Evolutionary conservation across 2,888 invertebrate genomes (phyloP), one percentile per base, ranked within the genome.

Genomic region (Ceramica pisi): DNA sequence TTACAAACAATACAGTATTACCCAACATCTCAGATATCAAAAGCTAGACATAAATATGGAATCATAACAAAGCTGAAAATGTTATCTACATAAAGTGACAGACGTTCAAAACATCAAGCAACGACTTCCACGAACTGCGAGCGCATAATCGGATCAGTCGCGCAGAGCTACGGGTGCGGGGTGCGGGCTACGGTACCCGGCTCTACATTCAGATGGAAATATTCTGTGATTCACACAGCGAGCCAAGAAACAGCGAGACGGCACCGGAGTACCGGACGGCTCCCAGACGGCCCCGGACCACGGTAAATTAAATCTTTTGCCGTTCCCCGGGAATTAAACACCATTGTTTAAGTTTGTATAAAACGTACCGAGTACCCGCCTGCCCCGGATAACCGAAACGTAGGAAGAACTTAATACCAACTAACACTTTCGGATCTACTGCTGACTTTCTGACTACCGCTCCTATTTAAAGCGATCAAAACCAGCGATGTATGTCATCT

Each of bases 221-320:
- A 14, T 46, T 66, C 48, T 48, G 21, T 26, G 48, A 48, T 56
- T 56, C 67, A 31, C 16, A 41, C 41, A 12, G 70, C 41, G 8
- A 57, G 41, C 31, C 50, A 59, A 59, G 35, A 67, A 57, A 48
- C 35, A 35, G 44, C 9, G 55, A 46, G n/a, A 26, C 16, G 46
- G 35, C n/a, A n/a, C 8, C 57, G 38, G 19, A 26, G 35, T 16
- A n/a, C 8, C 57, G 38, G 19, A 26, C 31, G 31, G 62, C n/a
- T 10, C 21, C 46, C 60, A 21, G 51, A 2, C 38, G 38, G 50
- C 38, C 35, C 31, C 31, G 21, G 67, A 38, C 64, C 23, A 57
- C 67, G 65, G 44, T 66, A 60, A 81, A 75, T 78, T 78, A 71
- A 78, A 78, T 68, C 62, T 71, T 53, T 75, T 65, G 74, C 56